Conservation (phyloP, 2,797 vertebrate genomes). For the Meda fulgida region DNA sequence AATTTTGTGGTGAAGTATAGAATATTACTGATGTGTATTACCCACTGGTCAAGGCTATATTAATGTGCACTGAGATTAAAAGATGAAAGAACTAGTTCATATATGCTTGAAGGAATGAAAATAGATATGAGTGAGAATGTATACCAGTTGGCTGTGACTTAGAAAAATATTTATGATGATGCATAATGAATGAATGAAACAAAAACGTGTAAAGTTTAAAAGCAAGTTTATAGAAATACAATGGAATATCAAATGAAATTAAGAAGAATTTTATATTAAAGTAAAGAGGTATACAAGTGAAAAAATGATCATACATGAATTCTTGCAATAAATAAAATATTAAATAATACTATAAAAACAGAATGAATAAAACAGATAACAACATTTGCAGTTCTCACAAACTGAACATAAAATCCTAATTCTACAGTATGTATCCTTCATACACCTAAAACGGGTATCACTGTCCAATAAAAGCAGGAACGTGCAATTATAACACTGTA, state of each 20-base stretch:
- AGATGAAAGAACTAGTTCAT: not conserved
- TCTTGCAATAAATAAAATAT: constrained; percentile 11
- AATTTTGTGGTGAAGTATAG: not conserved
- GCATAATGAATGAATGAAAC: constrained; percentile 9
- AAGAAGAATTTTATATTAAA: not conserved
- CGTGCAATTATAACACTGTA: not conserved
- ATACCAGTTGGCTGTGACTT: not conserved
- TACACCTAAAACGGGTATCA: not conserved
- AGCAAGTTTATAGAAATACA: constrained; percentile 6
- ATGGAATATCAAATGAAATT: not conserved
- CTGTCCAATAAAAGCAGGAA: not conserved
- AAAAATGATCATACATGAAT: not conserved
- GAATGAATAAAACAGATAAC: no score
- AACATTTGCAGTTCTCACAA: no score
- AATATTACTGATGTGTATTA: not conserved
- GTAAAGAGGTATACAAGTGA: not conserved
- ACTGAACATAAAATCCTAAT: not conserved
- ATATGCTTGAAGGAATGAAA: not conserved
- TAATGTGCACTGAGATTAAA: not conserved
- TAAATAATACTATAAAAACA: not conserved
- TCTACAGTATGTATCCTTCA: not conserved
- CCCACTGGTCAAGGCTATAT: not conserved
- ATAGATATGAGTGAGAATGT: not conserved
- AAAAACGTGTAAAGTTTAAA: not conserved
- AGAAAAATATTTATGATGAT: not conserved